These are phyloP conservation scores for Aurelia coerulea DNA, from an alignment of 30 jellyfish, hydroid and myxozoan genomes.

Conservation along the genomic window DNA sequence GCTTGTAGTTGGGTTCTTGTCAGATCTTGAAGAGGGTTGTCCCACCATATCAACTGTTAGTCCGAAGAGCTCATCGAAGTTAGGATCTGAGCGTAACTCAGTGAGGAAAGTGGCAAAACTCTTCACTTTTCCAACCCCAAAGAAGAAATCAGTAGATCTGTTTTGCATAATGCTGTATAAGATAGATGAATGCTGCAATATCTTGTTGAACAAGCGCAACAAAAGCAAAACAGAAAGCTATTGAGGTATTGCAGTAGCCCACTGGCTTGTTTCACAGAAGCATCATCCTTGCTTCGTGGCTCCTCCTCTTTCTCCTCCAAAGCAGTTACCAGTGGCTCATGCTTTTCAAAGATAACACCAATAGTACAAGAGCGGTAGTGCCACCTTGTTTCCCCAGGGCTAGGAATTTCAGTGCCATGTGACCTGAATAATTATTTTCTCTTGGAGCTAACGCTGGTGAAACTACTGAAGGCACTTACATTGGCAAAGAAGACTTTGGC, in stretches of 20 bases:
- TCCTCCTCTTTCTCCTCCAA: conserved; percentile 7
- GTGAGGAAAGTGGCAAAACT: background rate
- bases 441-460: conserved; percentile 39
- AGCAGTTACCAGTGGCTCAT: background rate
- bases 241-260: conserved; percentile 41
- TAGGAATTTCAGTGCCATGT: conserved; percentile 33
- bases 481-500: conserved; percentile 27
- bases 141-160: conserved; percentile 34
- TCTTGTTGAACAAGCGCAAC: conserved; percentile 16
- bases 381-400: conserved; percentile 65
- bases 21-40: background rate
- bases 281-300: conserved; percentile 43
- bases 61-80: too few species aligned
- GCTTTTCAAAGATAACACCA: background rate
- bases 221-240: conserved; percentile 53
- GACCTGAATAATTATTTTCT: background rate
- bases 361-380: conserved; percentile 25
- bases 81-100: background rate
- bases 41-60: too few species aligned
- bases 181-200: background rate
- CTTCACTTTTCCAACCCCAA: conserved; percentile 22
- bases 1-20: too few species aligned
- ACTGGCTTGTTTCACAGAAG: conserved; percentile 27
- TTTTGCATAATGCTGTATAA: conserved; percentile 37
- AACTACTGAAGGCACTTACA: conserved; percentile 21